Evolutionary conservation across 2,113 vertebrate species (phyloP).

Genomic region (Leiothrix lutea): DNA sequence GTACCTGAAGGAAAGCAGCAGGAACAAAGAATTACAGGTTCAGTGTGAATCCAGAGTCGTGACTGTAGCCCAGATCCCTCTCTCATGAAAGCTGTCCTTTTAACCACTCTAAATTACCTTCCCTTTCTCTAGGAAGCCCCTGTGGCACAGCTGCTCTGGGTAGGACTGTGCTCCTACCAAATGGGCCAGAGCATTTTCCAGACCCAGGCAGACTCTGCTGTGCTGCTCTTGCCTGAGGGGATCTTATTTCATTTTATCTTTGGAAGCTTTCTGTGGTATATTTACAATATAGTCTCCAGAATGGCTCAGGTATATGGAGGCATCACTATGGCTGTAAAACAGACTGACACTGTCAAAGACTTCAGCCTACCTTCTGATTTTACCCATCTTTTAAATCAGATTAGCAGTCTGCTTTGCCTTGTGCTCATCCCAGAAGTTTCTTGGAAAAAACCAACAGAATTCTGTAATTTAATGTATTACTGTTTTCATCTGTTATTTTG

Average conservation of each 20-base stretch:
- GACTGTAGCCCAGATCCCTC: background rate
- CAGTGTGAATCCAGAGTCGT: background rate
- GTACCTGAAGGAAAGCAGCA: background rate
- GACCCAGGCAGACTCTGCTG: background rate
- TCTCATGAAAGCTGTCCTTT: background rate
- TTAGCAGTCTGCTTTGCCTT: background rate
- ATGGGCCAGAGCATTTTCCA: accelerated
- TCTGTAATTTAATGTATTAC: background rate
- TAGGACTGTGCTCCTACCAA: background rate
- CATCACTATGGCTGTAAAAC: accelerated
- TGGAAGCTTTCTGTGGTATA: background rate
- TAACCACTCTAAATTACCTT: background rate
- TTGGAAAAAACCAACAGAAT: background rate
- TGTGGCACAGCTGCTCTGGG: background rate
- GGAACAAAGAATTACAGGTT: background rate
- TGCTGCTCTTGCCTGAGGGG: background rate
- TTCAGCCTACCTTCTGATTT: background rate
- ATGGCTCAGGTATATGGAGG: background rate
- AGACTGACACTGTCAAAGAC: background rate
- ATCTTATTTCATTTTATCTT: background rate
- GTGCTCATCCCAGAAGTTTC: background rate
- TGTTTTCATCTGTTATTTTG: background rate
- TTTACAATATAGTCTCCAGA: background rate
- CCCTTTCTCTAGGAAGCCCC: background rate
- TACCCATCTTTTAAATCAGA: background rate